Percentiles rank a stretch among this genome's conserved stretches.
Conservation (phyloP, 2,888 invertebrate genomes). For the Galerucella pusilla region DNA sequence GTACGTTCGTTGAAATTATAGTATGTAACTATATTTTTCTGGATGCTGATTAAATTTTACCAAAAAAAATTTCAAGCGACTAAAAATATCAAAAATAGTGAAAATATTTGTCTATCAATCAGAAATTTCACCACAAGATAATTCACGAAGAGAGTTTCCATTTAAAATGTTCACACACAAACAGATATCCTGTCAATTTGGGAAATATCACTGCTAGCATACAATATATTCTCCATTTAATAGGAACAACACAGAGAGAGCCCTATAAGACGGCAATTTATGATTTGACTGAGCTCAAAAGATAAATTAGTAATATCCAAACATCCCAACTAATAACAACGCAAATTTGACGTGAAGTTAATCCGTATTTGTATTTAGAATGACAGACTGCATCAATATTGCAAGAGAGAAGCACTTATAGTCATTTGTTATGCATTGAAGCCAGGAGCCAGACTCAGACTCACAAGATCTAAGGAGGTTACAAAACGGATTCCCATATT, state of each 20-base stretch:
- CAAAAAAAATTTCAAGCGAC: too few relatives aligned
- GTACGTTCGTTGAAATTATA: too few relatives aligned
- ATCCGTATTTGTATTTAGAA: constrained; percentile 54
- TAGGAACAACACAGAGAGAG: constrained; percentile 7
- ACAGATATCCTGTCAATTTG: constrained; percentile 1
- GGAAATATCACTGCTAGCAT: constrained; percentile 23
- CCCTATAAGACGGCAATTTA: constrained; percentile 21
- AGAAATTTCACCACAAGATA: background rate
- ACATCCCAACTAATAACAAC: constrained; percentile 49
- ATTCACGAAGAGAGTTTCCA: background rate
- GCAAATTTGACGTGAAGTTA: constrained; percentile 55
- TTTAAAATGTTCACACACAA: background rate
- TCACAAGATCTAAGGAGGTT: constrained; percentile 58
- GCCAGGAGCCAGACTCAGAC: constrained; percentile 43
- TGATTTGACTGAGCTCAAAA: constrained; percentile 35
- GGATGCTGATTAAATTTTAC: too few relatives aligned
- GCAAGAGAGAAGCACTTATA: constrained; percentile 55
- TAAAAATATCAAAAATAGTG: too few relatives aligned
- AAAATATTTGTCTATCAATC: too few relatives aligned
- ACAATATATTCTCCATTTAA: constrained; percentile 18
- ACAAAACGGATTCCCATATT: constrained; percentile 59
- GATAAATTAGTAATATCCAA: constrained; percentile 43
- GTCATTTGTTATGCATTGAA: constrained; percentile 65
- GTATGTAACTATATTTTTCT: too few relatives aligned
- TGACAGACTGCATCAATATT: constrained; percentile 59